Conservation (phyloP, 1,140 invertebrate genomes). For the Holotrichia oblita region DNA sequence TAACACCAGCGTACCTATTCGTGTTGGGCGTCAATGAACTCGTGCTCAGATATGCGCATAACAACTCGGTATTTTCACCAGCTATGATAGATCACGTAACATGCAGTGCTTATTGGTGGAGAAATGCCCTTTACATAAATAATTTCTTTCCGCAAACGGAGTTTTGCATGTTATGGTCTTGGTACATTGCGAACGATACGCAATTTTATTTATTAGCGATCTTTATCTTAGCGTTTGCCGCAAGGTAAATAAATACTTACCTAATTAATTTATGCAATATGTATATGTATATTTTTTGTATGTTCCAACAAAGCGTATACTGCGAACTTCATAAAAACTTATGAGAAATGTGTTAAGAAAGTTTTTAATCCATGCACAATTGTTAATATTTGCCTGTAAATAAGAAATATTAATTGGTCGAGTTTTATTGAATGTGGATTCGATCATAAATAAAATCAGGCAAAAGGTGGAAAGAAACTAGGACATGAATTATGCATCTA, state of each 20-base stretch:
- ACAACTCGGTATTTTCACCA: conserved; percentile 79
- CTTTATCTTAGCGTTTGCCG: conserved; percentile 76
- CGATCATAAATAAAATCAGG: no score
- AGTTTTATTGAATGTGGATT: no score
- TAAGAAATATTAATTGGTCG: no score
- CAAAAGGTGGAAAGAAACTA: no score
- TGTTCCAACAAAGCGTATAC: no score
- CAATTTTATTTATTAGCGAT: conserved; percentile 85
- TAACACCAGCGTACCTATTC: conserved; percentile 84
- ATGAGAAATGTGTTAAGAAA: no score
- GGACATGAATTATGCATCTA: no score
- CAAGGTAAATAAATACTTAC: conserved; percentile 71
- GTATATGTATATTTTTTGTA: no score
- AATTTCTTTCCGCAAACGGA: conserved; percentile 80
- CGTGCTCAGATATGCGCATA: conserved; percentile 70
- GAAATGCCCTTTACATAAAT: conserved; percentile 83
- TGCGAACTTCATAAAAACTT: no score
- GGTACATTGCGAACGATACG: conserved; percentile 94
- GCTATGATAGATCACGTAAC: conserved; percentile 77
- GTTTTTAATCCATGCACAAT: no score
- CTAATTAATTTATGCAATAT: no score
- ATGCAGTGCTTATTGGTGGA: conserved; percentile 84
- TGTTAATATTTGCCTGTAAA: no score
- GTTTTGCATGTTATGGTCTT: conserved; percentile 90
- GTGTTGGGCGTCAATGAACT: conserved; percentile 79